phyloP scores from a whole-genome alignment of 1,140 invertebrate genomes.

The Coenobita brevimanus region DNA sequence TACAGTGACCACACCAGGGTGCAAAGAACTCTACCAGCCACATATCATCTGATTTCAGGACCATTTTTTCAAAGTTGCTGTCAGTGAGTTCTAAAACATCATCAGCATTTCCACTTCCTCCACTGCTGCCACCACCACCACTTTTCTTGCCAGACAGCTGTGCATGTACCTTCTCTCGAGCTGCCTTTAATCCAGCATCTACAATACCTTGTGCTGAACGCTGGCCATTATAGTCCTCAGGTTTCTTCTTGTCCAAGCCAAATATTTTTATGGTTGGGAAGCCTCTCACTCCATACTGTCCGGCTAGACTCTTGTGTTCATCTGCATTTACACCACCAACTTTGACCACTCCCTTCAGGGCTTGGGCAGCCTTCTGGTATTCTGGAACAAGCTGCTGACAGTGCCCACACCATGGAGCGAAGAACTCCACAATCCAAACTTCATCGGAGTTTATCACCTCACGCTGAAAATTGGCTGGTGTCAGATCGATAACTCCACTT shows the following conservation, averaged over 20 bases:
- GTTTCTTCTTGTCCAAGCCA: constrained; percentile 88
- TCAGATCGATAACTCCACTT: constrained; percentile 93
- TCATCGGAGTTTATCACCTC: constrained; percentile 88
- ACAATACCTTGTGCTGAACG: constrained; percentile 90
- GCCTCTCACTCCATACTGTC: constrained; percentile 88
- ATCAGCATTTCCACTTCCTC: constrained; percentile 73
- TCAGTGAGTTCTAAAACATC: constrained; percentile 96
- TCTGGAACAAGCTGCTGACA: constrained; percentile 88
- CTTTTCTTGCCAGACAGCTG: constrained; percentile 78
- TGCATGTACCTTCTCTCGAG: constrained; percentile 81
- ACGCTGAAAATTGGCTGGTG: constrained; percentile 91
- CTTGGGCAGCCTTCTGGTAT: constrained; percentile 90
- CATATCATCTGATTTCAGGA: constrained; percentile 92
- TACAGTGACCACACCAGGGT: constrained; percentile 97
- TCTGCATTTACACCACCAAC: constrained; percentile 95
- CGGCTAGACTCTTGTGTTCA: constrained; percentile 86
- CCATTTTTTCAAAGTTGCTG: constrained; percentile 92
- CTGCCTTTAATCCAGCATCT: constrained; percentile 85
- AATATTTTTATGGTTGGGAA: constrained; percentile 99
- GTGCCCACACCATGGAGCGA: constrained; percentile 92
- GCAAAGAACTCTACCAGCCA: constrained; percentile 99
- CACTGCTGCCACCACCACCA: constrained; percentile 66
- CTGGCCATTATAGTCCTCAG: constrained; percentile 89
- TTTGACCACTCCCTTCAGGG: constrained; percentile 94
- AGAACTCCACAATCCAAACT: constrained; percentile 96